Evolutionary conservation across 1,140 invertebrate species (phyloP).

Genomic region (Matsumurasca onukii): DNA sequence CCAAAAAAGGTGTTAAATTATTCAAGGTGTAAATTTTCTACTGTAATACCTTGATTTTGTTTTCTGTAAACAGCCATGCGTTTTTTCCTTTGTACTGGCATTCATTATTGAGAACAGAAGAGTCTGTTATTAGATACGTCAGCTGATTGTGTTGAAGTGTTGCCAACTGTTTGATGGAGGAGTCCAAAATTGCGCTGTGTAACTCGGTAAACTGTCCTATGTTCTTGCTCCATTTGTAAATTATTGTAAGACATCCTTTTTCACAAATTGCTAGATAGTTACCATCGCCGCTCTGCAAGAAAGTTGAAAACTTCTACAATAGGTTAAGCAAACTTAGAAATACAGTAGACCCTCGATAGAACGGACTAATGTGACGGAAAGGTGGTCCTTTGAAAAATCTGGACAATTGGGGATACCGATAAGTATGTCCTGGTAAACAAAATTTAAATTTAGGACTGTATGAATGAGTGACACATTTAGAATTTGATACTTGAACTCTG

Average conservation of each 20-base stretch:
- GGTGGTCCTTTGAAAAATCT: too few relatives aligned
- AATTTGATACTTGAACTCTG: too few relatives aligned
- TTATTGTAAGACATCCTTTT: not conserved
- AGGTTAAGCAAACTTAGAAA: too few relatives aligned
- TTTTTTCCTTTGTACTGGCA: not conserved
- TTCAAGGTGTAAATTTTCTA: too few relatives aligned
- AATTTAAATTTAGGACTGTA: too few relatives aligned
- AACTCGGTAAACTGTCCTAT: not conserved
- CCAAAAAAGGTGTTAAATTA: too few relatives aligned
- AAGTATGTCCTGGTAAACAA: too few relatives aligned
- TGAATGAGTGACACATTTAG: too few relatives aligned
- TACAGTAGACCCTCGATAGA: too few relatives aligned
- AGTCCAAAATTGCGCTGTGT: not conserved
- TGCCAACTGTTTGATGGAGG: not conserved
- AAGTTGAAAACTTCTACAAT: too few relatives aligned
- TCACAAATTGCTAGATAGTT: constrained; percentile 6
- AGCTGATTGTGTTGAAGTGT: not conserved
- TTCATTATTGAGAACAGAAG: not conserved
- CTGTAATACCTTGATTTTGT: constrained; percentile 8
- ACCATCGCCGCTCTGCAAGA: constrained; percentile 4
- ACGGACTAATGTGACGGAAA: too few relatives aligned
- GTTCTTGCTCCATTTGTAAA: constrained; percentile 5
- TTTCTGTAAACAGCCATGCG: not conserved
- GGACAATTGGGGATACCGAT: too few relatives aligned
- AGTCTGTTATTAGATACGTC: constrained; percentile 4